Percentiles rank a stretch among this genome's conserved stretches.
Conservation (phyloP, 2,113 vertebrate species). For the Neomonachus schauinslandi region DNA sequence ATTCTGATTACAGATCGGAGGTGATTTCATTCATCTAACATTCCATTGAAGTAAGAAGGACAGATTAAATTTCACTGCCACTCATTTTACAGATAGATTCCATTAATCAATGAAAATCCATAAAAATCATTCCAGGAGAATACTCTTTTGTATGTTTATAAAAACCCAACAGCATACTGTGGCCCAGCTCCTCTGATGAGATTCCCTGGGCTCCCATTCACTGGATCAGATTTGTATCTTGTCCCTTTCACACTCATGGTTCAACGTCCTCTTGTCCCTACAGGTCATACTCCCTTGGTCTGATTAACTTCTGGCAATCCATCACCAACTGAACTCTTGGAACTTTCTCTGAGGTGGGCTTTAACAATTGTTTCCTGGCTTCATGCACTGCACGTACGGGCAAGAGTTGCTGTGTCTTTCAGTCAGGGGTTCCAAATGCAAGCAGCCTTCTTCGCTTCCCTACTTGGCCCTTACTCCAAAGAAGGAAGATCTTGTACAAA, state of each 20-base stretch:
- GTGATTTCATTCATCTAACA: not conserved
- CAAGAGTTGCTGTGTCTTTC: not conserved
- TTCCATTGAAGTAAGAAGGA: not conserved
- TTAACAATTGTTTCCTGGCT: not conserved
- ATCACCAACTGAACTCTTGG: not conserved
- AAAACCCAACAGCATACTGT: not conserved
- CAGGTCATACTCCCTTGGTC: not conserved
- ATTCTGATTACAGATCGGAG: not conserved
- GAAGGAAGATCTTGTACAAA: not conserved
- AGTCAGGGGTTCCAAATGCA: not conserved
- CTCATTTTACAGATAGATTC: constrained; percentile 29
- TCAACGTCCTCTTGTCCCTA: not conserved
- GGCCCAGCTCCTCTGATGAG: not conserved
- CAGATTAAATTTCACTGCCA: not conserved
- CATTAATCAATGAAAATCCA: not conserved
- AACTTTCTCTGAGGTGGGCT: not conserved
- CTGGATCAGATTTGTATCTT: not conserved
- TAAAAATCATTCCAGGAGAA: not conserved
- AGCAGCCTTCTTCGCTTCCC: not conserved
- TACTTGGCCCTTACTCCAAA: not conserved
- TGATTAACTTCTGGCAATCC: not conserved
- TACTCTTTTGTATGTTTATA: not conserved
- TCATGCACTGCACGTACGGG: not conserved
- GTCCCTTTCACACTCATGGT: not conserved
- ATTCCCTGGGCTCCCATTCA: not conserved